These are phyloP conservation scores for Scaeva pyrastri DNA, from an alignment of 2,888 invertebrate species.

Conservation along the genomic window DNA sequence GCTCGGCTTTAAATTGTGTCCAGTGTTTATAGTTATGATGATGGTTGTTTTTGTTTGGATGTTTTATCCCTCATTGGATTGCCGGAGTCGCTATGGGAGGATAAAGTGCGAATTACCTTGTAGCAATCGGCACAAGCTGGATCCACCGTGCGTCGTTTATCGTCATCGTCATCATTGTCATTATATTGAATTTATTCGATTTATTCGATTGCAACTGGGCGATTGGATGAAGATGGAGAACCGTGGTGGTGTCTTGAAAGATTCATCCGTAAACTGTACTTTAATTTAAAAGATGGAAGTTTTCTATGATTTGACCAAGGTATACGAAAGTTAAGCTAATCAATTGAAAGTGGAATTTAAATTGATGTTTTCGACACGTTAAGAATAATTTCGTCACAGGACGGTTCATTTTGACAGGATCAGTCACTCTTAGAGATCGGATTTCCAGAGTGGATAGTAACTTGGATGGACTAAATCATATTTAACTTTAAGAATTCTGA, in stretches of 20 bases:
- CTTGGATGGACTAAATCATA: no score
- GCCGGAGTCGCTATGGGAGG: conserved; percentile 58
- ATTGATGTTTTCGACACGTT: no score
- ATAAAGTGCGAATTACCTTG: conserved; percentile 79
- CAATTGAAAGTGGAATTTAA: no score
- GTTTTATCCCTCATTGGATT: conserved; percentile 49
- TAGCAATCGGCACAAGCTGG: conserved; percentile 77
- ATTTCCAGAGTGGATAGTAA: no score
- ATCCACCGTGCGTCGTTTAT: conserved; percentile 28
- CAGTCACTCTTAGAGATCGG: no score
- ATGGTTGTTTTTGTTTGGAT: conserved; percentile 33
- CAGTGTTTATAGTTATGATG: conserved; percentile 41
- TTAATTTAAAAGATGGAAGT: background rate
- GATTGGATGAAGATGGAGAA: conserved; percentile 29
- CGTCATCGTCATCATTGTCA: conserved; percentile 10
- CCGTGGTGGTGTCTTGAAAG: background rate
- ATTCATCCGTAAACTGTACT: conserved; percentile 20
- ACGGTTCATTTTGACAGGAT: no score
- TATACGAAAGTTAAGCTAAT: no score
- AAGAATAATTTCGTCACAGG: no score
- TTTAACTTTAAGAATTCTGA: no score
- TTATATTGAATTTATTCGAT: conserved; percentile 49
- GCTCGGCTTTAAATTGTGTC: conserved; percentile 33
- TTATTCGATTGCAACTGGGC: conserved; percentile 57
- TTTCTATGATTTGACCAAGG: no score